Conservation (phyloP, 2,797 vertebrate genomes). For the Microctenopoma stevenorrisi region DNA sequence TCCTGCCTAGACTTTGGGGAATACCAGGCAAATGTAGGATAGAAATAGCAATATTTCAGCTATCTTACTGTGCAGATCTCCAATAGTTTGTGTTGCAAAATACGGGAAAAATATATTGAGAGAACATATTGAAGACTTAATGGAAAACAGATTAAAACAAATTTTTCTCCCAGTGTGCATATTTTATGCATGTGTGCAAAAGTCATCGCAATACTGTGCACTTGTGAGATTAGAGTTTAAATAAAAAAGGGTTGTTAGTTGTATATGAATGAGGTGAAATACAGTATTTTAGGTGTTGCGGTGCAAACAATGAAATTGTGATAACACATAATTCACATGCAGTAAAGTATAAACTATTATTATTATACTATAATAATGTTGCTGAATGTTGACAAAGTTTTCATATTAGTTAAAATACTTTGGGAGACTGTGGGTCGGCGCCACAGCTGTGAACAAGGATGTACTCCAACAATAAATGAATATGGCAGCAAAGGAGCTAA, state of each 20-base stretch:
- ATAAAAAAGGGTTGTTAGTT: not conserved
- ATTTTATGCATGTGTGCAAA: not conserved
- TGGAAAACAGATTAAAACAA: conserved; percentile 41
- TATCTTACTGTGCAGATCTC: conserved; percentile 36
- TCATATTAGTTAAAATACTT: conserved; percentile 38
- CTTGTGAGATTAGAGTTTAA: conserved; percentile 8
- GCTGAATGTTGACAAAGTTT: conserved; percentile 23
- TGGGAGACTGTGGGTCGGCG: conserved; percentile 11
- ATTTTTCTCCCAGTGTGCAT: conserved; percentile 18
- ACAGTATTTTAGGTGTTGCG: not conserved
- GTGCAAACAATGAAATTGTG: not conserved
- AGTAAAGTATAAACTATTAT: too few relatives aligned
- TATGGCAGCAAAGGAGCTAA: conserved; percentile 76
- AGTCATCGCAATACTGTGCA: conserved; percentile 8
- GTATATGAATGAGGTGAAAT: not conserved
- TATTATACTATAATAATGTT: not conserved
- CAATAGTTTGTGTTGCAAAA: conserved; percentile 22
- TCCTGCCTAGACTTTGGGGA: conserved; percentile 65
- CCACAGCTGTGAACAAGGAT: conserved; percentile 56
- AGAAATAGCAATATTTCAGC: conserved; percentile 73
- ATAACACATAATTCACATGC: too few relatives aligned
- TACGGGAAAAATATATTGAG: conserved; percentile 35
- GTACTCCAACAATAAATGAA: conserved; percentile 71
- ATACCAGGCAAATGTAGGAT: conserved; percentile 73
- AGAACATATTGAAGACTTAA: conserved; percentile 46